phyloP scores from a whole-genome alignment of 2,888 invertebrate species.

The Allygus modestus region DNA sequence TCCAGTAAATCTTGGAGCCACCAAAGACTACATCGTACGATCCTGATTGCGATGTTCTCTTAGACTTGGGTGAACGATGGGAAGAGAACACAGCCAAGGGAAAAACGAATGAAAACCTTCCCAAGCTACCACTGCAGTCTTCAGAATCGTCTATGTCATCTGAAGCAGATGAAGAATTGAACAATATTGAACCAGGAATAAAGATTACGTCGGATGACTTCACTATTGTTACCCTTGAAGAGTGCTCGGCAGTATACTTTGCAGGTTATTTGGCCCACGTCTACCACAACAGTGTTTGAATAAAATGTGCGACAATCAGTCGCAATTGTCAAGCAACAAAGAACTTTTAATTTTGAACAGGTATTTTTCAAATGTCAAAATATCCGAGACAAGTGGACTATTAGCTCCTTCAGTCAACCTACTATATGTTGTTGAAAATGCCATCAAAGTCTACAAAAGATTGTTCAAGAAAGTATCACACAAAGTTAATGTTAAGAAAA shows the following conservation, averaged over 20 bases:
- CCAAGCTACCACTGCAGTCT: not conserved
- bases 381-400: not conserved
- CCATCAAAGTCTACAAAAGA: constrained; percentile 29
- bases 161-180: constrained; percentile 39
- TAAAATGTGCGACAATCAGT: constrained; percentile 36
- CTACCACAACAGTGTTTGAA: constrained; percentile 45
- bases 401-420: constrained; percentile 33
- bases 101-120: constrained; percentile 5
- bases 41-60: constrained; percentile 61
- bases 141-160: constrained; percentile 38
- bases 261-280: constrained; percentile 58
- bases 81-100: constrained; percentile 7
- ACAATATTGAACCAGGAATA: not conserved
- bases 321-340: constrained; percentile 13
- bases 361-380: constrained; percentile 42
- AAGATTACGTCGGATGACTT: not conserved
- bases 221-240: constrained; percentile 49
- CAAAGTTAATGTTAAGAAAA: not conserved
- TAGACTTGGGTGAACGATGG: constrained; percentile 46
- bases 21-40: constrained; percentile 39
- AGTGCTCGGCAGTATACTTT: no score
- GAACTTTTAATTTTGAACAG: constrained; percentile 30
- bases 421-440: not conserved
- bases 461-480: not conserved
- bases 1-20: constrained; percentile 35